A percentile compares a stretch with the other conserved stretches of the same genome.
Conservation (phyloP, 2,113 vertebrate species). For the Merops nubicus region DNA sequence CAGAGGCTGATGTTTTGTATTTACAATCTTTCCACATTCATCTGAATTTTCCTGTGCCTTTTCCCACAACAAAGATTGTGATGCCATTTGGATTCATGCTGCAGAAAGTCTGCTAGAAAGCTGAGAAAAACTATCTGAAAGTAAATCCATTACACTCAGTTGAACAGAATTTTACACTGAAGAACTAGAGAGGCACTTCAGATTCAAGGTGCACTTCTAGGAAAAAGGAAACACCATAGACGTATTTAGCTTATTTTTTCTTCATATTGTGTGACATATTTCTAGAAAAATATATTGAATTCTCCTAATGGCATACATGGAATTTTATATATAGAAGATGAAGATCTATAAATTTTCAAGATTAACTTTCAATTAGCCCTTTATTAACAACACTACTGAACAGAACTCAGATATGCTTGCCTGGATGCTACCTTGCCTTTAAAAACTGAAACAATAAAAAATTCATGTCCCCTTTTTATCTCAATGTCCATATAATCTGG, state of each 20-base stretch:
- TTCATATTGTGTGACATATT: background rate
- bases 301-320: background rate
- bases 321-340: background rate
- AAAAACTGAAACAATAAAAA: background rate
- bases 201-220: background rate
- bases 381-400: background rate
- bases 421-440: background rate
- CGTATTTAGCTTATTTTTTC: background rate
- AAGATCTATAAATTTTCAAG: background rate
- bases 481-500: background rate
- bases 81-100: background rate
- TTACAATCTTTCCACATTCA: background rate
- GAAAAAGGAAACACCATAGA: background rate
- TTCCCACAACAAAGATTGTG: background rate
- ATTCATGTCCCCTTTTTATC: background rate
- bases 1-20: constrained; percentile 5
- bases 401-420: background rate
- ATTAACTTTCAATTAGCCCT: background rate
- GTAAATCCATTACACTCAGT: background rate
- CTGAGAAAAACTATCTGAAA: background rate
- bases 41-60: background rate
- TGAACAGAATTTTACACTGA: background rate
- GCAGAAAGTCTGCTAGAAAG: background rate
- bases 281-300: background rate
- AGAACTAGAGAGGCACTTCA: background rate